phyloP scores from a whole-genome alignment of 2,113 vertebrate species.

The Neoarius graeffei region DNA sequence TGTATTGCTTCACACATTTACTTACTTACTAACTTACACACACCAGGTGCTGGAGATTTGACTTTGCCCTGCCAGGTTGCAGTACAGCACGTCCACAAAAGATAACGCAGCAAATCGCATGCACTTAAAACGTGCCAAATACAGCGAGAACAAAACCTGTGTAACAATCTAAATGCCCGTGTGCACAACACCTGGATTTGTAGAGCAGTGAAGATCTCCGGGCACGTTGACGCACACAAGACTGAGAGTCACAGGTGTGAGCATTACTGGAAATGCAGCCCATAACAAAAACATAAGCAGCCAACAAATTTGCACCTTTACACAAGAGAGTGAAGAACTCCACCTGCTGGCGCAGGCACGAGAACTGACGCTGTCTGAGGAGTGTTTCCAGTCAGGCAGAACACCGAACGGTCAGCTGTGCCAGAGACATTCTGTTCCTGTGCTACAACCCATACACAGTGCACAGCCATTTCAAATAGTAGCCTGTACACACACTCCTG shows the following conservation, averaged over 20 bases:
- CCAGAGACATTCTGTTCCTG: slow-evolving; percentile 88
- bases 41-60: slow-evolving; percentile 45
- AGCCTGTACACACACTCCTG: slow-evolving; percentile 58
- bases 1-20: slow-evolving; percentile 33
- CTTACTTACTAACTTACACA: not conserved
- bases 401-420: slow-evolving; percentile 51
- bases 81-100: slow-evolving; percentile 57
- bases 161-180: slow-evolving; percentile 57
- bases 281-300: not conserved
- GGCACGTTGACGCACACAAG: slow-evolving; percentile 18
- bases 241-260: not conserved
- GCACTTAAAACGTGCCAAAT: slow-evolving; percentile 32
- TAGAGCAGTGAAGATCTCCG: slow-evolving; percentile 47
- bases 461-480: slow-evolving; percentile 75
- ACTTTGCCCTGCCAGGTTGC: slow-evolving; percentile 67
- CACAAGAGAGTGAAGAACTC: slow-evolving; percentile 53
- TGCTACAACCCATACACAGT: slow-evolving; percentile 62
- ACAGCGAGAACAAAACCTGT: slow-evolving; percentile 53
- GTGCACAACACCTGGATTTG: not conserved
- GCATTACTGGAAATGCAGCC: slow-evolving; percentile 12
- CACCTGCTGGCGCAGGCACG: slow-evolving; percentile 69
- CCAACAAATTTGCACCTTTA: not conserved
- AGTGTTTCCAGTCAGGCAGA: slow-evolving; percentile 17
- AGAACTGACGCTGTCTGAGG: slow-evolving; percentile 5
- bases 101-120: slow-evolving; percentile 55